Conservation (phyloP, 2,797 vertebrate genomes). For the Zonotrichia albicollis region DNA sequence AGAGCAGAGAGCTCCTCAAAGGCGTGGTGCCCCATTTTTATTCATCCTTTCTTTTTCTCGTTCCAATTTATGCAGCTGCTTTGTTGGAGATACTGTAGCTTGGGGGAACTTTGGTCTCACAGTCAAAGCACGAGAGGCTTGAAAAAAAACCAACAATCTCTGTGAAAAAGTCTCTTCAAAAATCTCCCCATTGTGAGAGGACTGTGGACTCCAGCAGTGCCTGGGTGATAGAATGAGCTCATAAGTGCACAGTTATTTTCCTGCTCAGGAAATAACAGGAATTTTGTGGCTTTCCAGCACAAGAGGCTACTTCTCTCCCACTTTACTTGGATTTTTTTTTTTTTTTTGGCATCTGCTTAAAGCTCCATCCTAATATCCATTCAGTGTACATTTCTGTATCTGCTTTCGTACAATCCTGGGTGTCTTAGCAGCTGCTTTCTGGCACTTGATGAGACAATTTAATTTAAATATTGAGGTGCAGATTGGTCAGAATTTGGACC, state of each 20-base stretch:
- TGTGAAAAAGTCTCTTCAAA: conserved; percentile 4
- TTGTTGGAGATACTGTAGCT: conserved; percentile 1
- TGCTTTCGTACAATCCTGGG: background rate
- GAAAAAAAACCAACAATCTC: background rate
- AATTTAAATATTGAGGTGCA: background rate
- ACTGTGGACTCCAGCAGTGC: background rate
- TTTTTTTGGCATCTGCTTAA: background rate
- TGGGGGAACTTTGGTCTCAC: background rate
- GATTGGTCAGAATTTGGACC: background rate
- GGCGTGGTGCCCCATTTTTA: background rate
- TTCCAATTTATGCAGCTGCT: background rate
- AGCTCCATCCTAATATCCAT: background rate
- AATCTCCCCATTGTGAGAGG: background rate
- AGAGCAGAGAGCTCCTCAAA: background rate
- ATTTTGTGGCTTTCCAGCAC: background rate
- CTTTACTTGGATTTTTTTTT: background rate
- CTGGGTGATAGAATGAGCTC: background rate
- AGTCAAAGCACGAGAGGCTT: background rate
- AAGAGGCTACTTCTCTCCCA: background rate
- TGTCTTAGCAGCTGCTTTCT: background rate
- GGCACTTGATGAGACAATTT: background rate
- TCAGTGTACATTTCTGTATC: background rate
- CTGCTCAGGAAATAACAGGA: background rate
- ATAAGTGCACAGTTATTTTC: background rate
- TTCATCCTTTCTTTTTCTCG: background rate